phyloP scores from a whole-genome alignment of 2,797 vertebrate genomes.

The Schizothorax lantsangensis region DNA sequence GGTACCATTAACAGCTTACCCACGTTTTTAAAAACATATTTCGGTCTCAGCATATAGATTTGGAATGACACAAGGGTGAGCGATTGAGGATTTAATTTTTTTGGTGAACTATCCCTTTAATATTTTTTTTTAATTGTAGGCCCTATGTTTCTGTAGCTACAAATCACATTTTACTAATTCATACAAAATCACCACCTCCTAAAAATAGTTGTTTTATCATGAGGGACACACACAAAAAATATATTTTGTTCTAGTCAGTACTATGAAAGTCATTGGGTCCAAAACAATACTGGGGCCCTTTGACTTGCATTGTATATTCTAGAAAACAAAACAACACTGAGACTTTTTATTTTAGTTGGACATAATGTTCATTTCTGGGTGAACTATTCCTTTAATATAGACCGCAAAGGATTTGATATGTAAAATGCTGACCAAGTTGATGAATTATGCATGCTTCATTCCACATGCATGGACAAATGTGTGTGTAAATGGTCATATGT shows the following conservation, averaged over 20 bases:
- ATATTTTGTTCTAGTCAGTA: neutral
- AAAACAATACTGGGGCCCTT: neutral
- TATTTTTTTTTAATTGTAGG: neutral
- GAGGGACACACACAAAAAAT: too few species aligned
- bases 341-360: neutral
- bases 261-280: neutral
- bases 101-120: neutral
- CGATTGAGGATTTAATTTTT: neutral
- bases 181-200: neutral
- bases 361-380: neutral
- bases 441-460: conserved; percentile 32
- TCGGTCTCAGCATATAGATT: neutral
- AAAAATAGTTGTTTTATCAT: neutral
- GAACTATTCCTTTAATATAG: neutral
- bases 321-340: neutral
- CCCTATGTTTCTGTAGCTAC: neutral
- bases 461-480: neutral
- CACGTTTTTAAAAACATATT: neutral
- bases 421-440: conserved; percentile 25
- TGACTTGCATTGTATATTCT: neutral
- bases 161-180: neutral
- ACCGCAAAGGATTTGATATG: neutral
- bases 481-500: conserved; percentile 7
- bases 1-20: neutral
- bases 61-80: neutral